Evolutionary conservation across 2,113 vertebrate genomes (phyloP).

Genomic region (Cairina moschata): DNA sequence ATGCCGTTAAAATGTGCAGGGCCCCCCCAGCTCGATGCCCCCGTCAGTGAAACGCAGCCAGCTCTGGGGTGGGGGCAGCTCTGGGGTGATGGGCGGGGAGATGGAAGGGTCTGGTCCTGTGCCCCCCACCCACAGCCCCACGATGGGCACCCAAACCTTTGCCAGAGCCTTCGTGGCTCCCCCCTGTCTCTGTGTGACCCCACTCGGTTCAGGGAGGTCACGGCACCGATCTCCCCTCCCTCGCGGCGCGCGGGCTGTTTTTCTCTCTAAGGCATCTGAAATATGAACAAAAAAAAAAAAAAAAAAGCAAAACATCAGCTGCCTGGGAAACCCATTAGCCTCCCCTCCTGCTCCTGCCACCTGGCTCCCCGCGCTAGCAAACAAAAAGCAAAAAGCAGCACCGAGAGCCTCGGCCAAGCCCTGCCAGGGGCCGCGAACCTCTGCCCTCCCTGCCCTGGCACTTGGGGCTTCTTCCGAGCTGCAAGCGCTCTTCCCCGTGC

Average conservation of each 20-base stretch:
- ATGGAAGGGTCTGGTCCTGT: background rate
- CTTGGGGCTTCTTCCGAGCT: background rate
- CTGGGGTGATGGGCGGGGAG: background rate
- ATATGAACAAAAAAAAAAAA: background rate
- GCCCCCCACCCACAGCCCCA: background rate
- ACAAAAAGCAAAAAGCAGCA: constrained; percentile 4
- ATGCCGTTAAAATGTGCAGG: accelerated
- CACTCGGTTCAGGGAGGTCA: background rate
- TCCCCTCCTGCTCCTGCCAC: constrained; percentile 36
- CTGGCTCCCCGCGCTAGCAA: constrained; percentile 35
- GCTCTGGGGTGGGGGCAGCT: background rate
- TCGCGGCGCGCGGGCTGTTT: background rate
- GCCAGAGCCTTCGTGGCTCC: background rate
- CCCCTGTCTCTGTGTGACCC: background rate
- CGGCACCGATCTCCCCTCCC: background rate
- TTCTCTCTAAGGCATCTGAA: constrained; percentile 33
- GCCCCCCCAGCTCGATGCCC: background rate
- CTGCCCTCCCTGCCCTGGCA: background rate
- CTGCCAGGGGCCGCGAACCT: background rate
- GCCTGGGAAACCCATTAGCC: constrained; percentile 74
- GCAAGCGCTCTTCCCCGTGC: background rate
- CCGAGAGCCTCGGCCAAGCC: background rate
- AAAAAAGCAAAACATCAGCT: constrained; percentile 11
- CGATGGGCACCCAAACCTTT: background rate
- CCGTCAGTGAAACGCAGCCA: background rate